phyloP scores from a whole-genome alignment of 2,113 vertebrate species.

The Strix uralensis region DNA sequence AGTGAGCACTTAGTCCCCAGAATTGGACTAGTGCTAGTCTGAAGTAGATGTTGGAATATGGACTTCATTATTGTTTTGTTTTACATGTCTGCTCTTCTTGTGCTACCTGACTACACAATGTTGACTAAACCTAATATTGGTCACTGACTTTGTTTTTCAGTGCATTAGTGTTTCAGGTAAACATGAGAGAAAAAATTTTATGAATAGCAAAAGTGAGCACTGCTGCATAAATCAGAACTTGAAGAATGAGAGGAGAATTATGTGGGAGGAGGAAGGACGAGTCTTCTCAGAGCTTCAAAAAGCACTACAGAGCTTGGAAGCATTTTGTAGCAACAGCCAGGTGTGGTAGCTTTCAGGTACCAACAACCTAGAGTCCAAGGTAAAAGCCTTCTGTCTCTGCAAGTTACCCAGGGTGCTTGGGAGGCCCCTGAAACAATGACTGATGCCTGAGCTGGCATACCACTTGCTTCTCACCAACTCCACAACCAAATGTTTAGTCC shows the following conservation, averaged over 20 bases:
- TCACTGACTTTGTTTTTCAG: not conserved
- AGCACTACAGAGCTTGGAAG: not conserved
- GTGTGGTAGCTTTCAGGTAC: not conserved
- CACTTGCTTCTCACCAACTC: not conserved
- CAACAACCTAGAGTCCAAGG: not conserved
- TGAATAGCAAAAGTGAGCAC: not conserved
- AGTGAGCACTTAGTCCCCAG: not conserved
- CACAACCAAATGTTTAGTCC: not conserved
- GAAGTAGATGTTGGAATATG: not conserved
- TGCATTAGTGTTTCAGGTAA: not conserved
- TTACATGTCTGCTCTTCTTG: not conserved
- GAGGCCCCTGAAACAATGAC: not conserved
- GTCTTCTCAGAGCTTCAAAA: not conserved
- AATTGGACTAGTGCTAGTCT: not conserved
- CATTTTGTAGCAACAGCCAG: not conserved
- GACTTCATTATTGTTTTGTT: not conserved
- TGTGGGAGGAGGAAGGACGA: fast-evolving
- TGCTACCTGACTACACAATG: not conserved
- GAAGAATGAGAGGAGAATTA: not conserved
- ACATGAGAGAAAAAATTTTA: not conserved
- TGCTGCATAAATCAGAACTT: not conserved
- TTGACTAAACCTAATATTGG: not conserved
- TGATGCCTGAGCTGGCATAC: not conserved
- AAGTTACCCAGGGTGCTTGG: not conserved
- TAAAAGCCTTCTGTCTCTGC: not conserved